Base-by-base conservation (phyloP, 1,140 invertebrate species). In the Pachypsylla venusta region DNA sequence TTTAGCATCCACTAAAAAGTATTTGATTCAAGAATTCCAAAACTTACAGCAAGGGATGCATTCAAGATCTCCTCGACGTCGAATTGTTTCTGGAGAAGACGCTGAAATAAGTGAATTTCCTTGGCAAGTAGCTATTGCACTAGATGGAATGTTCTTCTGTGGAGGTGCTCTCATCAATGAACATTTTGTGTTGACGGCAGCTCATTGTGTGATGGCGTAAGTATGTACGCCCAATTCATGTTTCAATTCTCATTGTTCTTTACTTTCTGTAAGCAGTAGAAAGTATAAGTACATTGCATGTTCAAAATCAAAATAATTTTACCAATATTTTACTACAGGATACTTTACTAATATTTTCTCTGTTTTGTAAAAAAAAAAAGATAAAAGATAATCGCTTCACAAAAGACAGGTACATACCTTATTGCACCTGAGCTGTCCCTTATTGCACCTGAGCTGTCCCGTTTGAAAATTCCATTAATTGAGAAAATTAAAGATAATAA, bases 111-210 rank as follows among this genome's bases (percentile, higher is more conserved):
- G 67, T 26, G 70, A 73, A 60, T 73, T 73, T 60, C 73, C 73
- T 1, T 75, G 73, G 73, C 66, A 70, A 40, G 70, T 71, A 19
- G 70, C 69, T 16, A 69, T 73, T 56, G 67, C 68, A 16, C 64
- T 70, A 22, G 63, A 66, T 24, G 67, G 76, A 24, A 69, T 73
- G 56, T 76, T 78, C 64, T 73, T 75, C 56, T 81, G 80, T 67
- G 79, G 80, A 0, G 80, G 76, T 22, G 76, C 77, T n/a, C 70
- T 81, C 5, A 71, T 81, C 30, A 74, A 69, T 61, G 69, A 73
- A 28, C 64, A 70, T 26, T 78, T 75, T 71, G 73, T 81, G 7
- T 64, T 81, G 1, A 79, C 76, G 22, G 79, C 80, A 19, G 78
- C 79, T 19, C 79, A 81, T 67, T 81, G 79, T 60, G 71, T 80